Evolutionary conservation across 2,113 vertebrate genomes (phyloP), one percentile per base, ranked within the genome.

Genomic region (Sialia sialis): DNA sequence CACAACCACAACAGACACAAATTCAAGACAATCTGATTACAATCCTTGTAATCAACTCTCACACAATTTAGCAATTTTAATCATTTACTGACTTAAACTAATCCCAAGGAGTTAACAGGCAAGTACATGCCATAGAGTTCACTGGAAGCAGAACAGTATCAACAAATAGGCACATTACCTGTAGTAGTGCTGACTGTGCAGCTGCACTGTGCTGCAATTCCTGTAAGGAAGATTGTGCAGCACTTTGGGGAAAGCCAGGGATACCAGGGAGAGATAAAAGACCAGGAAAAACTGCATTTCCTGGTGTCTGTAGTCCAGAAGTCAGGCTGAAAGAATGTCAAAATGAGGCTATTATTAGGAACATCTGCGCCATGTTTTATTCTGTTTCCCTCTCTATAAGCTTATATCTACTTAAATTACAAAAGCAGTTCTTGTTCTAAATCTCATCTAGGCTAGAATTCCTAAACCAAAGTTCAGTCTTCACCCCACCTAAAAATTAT

Each of bases 231-330:
- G 98, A 98, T 5, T 99, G 98, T 46, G 99, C 95, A 8, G 98
- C 97, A 56, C 97, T 98, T 67, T 99, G 98, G 59, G 99, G 98
- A 97, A 99, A 99, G 64, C 98, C 98, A 17, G 99, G 98, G 83
- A 99, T 98, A 16, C 98, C 99, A 32, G 99, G 98, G 93, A 99
- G 99, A 67, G 99, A 99, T 77, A 99, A 96, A 95, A 99, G 97
- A 59, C 98, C 96, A 58, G 99, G 99, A 93, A 99, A 99, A 43
- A 98, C 98, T 60, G 98, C 97, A 51, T 98, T 98, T 91, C 98
- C 98, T 39, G 98, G 97, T 73, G 98, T 97, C 96, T 99, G 98
- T 60, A 99, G 98, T 83, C 98, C 98, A 89, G 98, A 97, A 67
- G 98, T 98, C 95, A 99, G 97, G 91, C 98, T 99, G 96, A 75